These are phyloP conservation scores for Gallirallus australis DNA, from an alignment of 2,797 vertebrate species.

Conservation along the genomic window DNA sequence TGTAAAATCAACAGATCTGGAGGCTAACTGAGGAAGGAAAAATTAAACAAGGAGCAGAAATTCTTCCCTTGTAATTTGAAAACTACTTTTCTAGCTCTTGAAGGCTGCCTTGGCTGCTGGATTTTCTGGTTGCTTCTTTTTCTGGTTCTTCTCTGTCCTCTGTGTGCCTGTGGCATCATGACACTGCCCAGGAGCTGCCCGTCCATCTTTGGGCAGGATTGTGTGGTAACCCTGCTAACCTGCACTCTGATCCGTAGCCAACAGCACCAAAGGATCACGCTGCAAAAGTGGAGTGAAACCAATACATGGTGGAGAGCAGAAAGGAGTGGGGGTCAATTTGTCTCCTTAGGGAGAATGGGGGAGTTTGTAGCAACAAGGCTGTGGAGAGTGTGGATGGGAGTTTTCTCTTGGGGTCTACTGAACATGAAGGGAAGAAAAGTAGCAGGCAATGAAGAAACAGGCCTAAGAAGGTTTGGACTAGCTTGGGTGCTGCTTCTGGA, in stretches of 20 bases:
- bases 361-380: background rate
- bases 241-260: background rate
- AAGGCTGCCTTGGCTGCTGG: background rate
- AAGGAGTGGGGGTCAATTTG: background rate
- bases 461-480: background rate
- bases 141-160: background rate
- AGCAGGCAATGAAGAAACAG: background rate
- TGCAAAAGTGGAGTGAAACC: background rate
- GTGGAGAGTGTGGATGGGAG: background rate
- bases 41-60: background rate
- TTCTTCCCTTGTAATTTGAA: background rate
- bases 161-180: background rate
- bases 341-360: rapidly evolving
- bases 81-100: background rate
- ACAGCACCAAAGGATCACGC: background rate
- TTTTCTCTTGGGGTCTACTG: background rate
- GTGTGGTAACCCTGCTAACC: background rate
- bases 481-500: background rate
- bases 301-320: background rate
- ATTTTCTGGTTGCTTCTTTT: background rate
- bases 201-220: background rate
- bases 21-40: background rate
- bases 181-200: background rate
- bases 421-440: background rate
- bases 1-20: background rate